Evolutionary conservation across 1,140 invertebrate species (phyloP).

Genomic region (Magallana ariakensis): DNA sequence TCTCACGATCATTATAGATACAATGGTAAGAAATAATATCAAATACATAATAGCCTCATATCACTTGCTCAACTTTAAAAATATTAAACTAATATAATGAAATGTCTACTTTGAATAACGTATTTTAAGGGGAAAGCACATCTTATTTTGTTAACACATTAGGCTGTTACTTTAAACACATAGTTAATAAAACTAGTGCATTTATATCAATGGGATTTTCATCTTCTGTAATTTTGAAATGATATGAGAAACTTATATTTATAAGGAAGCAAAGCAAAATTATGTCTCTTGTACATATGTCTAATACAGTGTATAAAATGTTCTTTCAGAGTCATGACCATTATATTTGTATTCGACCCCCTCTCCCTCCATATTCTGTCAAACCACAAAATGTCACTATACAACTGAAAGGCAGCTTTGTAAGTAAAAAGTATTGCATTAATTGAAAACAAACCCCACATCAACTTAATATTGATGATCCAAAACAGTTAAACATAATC

Average conservation of each 20-base stretch:
- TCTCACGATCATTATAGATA: slow-evolving; percentile 78
- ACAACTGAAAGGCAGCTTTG: slow-evolving; percentile 71
- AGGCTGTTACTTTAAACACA: too few species aligned
- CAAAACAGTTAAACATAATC: too few species aligned
- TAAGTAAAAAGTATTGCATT: slow-evolving; percentile 60
- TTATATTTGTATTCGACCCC: slow-evolving; percentile 77
- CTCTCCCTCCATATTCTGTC: slow-evolving; percentile 73
- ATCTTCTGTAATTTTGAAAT: too few species aligned
- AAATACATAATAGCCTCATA: too few species aligned
- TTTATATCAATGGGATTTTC: too few species aligned
- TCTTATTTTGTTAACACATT: not conserved
- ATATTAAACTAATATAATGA: too few species aligned
- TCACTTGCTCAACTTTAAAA: too few species aligned
- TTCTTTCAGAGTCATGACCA: slow-evolving; percentile 77
- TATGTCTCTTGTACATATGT: too few species aligned
- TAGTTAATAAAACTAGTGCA: too few species aligned
- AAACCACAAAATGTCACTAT: slow-evolving; percentile 72
- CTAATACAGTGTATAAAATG: too few species aligned
- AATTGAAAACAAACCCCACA: not conserved
- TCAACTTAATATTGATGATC: not conserved
- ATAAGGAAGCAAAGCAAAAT: not conserved
- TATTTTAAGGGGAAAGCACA: not conserved
- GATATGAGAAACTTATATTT: not conserved
- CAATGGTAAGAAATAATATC: slow-evolving; percentile 74
- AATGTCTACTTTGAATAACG: not conserved